Percentiles rank a stretch among this genome's conserved stretches.
These are phyloP conservation scores for Salticus scenicus DNA, from an alignment of 2,888 invertebrate genomes.

Conservation along the genomic window DNA sequence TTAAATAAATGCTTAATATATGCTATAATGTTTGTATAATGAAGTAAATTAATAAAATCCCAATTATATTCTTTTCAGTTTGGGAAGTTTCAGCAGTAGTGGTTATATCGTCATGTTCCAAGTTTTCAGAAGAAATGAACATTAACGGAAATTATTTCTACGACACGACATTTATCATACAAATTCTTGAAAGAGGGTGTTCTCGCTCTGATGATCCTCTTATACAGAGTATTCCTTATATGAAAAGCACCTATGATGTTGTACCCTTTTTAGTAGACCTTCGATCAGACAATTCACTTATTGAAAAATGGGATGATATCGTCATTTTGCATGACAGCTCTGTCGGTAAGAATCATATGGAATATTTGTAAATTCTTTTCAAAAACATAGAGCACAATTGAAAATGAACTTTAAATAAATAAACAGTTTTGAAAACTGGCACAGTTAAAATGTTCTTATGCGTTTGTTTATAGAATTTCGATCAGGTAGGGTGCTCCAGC, in stretches of 20 bases:
- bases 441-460: no score
- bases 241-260: conserved; percentile 50
- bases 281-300: conserved; percentile 60
- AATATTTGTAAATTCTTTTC: no score
- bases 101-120: conserved; percentile 26
- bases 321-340: conserved; percentile 68
- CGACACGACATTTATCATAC: conserved; percentile 45
- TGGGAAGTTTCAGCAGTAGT: conserved; percentile 39
- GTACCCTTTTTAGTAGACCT: conserved; percentile 70
- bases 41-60: background rate
- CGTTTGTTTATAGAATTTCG: no score
- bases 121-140: conserved; percentile 21
- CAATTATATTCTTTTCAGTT: conserved; percentile 22
- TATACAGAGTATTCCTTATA: conserved; percentile 66
- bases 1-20: no score
- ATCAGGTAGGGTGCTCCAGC: no score
- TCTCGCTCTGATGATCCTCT: conserved; percentile 57
- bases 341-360: conserved; percentile 61
- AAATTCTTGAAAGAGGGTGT: conserved; percentile 66
- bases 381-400: no score
- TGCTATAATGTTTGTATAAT: no score
- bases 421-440: no score
- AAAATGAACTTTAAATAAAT: no score
- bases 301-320: conserved; percentile 71
- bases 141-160: conserved; percentile 38